Evolutionary conservation across 2,797 vertebrate genomes (phyloP).

Genomic region (Leuciscus waleckii): DNA sequence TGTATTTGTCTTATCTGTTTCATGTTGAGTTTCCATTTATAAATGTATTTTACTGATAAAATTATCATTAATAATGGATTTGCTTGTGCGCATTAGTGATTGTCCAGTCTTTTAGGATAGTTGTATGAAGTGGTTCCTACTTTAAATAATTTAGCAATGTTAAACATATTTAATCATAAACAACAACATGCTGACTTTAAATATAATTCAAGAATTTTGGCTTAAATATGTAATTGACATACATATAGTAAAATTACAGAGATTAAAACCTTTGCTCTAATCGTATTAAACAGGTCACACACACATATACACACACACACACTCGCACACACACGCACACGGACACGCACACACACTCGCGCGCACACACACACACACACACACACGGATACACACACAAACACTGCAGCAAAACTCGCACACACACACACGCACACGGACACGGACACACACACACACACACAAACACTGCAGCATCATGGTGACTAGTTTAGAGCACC

Average conservation of each 20-base stretch:
- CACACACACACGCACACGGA: too few relatives aligned
- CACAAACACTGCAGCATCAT: not conserved
- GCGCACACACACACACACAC: fast-evolving
- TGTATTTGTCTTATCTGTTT: not conserved
- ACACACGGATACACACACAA: not conserved
- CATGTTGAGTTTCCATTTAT: not conserved
- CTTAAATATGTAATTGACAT: not conserved
- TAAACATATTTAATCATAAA: not conserved
- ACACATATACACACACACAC: too few relatives aligned
- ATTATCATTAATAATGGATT: too few relatives aligned
- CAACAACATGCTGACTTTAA: not conserved
- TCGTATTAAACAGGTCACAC: not conserved
- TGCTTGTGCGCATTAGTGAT: not conserved
- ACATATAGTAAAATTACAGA: too few relatives aligned
- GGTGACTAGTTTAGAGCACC: not conserved
- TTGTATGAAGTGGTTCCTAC: not conserved
- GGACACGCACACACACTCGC: too few relatives aligned
- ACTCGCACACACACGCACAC: too few relatives aligned
- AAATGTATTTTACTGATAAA: not conserved
- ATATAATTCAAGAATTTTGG: not conserved
- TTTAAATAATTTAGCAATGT: not conserved
- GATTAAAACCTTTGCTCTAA: not conserved
- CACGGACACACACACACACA: too few relatives aligned
- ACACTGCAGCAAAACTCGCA: too few relatives aligned
- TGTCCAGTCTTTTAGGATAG: not conserved